Evolutionary conservation across 2,888 invertebrate genomes (phyloP), one percentile per base, ranked within the genome.

Genomic region (Phalera bucephala): DNA sequence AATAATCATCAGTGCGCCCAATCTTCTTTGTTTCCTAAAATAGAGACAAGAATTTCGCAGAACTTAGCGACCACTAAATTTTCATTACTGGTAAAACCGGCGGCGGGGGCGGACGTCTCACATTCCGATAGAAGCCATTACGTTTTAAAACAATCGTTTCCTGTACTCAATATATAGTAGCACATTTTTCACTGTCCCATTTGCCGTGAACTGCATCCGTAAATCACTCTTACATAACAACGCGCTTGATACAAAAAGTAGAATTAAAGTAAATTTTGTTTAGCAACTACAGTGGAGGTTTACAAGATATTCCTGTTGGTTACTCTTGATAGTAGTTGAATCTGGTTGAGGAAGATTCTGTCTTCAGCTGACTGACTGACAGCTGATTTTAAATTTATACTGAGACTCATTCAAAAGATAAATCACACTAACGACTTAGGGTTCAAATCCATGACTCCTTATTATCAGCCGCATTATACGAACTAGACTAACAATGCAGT

Each of bases 181-280:
- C n/a, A n/a, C 61, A 73, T 72, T 67, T 64, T 57, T 72, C 72
- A 66, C 53, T 70, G 71, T 72, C 72, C 53, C 57, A 64, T 67
- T 68, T 61, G 59, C 60, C 55, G 56, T 64, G 63, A 59, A 70
- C 60, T 66, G 67, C 61, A 63, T 70, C 59, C 63, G 68, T 70
- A 72, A 72, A 74, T 72, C 72, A 72, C 66, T 48, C 52, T 57
- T 51, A 63, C 59, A 61, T 62, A 60, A 54, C 60, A 56, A 64
- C 56, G 52, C 53, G 56, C 45, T 53, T 55, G 54, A 64, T 70
- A 62, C 53, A 72, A 71, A 72, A 68, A 72, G 64, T 59, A 41
- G 40, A 46, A 60, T 65, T 57, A 51, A 59, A 70, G 66, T 61
- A 60, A 67, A 61, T 63, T 47, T 55, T 43, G 40, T 52, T 40